These are phyloP conservation scores for Lepus timidus DNA, from an alignment of 2,113 vertebrate genomes.

Conservation along the genomic window DNA sequence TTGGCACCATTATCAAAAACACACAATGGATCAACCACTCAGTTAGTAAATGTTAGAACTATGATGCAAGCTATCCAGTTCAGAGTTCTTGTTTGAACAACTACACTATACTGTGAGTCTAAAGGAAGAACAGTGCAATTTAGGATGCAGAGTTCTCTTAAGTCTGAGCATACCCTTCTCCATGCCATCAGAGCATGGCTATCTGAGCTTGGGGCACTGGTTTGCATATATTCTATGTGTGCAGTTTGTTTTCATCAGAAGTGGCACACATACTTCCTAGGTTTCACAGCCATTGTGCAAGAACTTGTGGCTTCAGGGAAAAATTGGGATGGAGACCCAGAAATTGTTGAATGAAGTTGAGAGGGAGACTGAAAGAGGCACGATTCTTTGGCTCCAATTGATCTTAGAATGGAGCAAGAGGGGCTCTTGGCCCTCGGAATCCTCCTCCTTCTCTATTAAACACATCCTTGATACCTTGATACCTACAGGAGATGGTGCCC, in stretches of 20 bases:
- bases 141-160: not conserved
- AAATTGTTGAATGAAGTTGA: not conserved
- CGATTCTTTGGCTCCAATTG: not conserved
- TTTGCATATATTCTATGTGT: not conserved
- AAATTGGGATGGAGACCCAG: not conserved
- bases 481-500: not conserved
- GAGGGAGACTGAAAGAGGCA: not conserved
- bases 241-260: not conserved
- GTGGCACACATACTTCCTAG: not conserved
- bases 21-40: not conserved
- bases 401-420: not conserved
- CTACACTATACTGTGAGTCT: not conserved
- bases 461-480: not conserved
- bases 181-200: not conserved
- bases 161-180: not conserved
- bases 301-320: not conserved
- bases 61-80: not conserved
- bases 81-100: not conserved
- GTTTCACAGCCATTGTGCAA: not conserved
- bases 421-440: not conserved
- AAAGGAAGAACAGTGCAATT: not conserved
- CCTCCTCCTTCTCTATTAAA: not conserved
- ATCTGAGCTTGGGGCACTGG: not conserved
- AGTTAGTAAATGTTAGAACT: not conserved
- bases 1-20: not conserved